Conservation (phyloP, 2,113 vertebrate species). For the Delphinus delphis region DNA sequence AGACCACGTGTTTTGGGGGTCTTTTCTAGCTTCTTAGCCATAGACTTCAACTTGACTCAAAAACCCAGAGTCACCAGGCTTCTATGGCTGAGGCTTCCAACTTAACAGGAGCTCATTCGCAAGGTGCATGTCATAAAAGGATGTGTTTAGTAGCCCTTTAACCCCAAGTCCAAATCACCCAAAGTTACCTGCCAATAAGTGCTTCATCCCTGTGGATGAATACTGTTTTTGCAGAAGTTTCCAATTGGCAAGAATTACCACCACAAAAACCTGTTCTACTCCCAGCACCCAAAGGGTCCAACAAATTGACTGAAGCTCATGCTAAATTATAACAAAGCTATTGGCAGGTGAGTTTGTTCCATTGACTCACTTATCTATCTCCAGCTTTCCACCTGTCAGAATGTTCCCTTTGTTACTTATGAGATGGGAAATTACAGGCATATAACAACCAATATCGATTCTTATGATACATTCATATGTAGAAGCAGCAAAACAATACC, state of each 20-base stretch:
- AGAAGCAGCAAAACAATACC: background rate
- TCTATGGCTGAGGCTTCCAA: background rate
- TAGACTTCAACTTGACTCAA: background rate
- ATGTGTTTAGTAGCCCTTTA: background rate
- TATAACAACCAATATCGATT: background rate
- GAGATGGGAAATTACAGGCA: background rate
- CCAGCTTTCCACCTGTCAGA: background rate
- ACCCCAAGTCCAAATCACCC: background rate
- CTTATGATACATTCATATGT: background rate
- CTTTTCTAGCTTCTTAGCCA: background rate
- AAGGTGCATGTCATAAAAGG: background rate
- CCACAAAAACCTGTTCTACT: background rate
- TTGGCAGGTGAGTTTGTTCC: background rate
- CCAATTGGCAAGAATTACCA: background rate
- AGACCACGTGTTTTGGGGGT: rapidly evolving
- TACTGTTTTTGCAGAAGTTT: background rate
- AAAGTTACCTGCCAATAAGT: background rate
- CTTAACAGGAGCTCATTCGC: background rate
- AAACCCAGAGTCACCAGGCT: background rate
- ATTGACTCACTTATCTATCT: background rate
- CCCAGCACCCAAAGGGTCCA: no score
- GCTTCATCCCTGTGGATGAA: background rate
- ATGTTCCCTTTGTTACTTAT: background rate
- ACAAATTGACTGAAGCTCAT: background rate
- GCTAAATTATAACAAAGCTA: background rate